These are phyloP conservation scores for Poeciliopsis turneri DNA, from an alignment of 2,797 vertebrate genomes.

Conservation along the genomic window DNA sequence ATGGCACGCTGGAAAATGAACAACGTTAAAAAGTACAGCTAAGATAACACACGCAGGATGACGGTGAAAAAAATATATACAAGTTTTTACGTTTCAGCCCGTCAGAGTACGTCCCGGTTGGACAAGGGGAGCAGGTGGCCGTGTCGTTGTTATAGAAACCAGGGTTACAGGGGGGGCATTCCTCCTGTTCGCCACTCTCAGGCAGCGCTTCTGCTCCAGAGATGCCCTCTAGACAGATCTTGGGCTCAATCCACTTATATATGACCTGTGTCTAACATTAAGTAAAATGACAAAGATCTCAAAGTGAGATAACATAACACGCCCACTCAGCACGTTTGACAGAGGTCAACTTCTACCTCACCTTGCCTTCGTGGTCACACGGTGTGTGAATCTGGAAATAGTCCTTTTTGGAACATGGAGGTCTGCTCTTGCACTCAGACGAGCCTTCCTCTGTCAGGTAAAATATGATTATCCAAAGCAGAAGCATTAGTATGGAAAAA, in stretches of 20 bases:
- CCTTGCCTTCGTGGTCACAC: slow-evolving; percentile 92
- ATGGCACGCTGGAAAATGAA: slow-evolving; percentile 82
- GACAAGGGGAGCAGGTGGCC: slow-evolving; percentile 90
- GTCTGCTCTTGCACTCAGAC: slow-evolving; percentile 81
- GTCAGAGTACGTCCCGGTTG: slow-evolving; percentile 88
- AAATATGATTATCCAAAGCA: not conserved
- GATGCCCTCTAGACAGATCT: slow-evolving; percentile 91
- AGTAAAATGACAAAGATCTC: slow-evolving; percentile 7
- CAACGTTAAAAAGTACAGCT: slow-evolving; percentile 11
- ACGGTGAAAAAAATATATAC: not conserved
- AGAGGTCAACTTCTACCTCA: slow-evolving; percentile 60
- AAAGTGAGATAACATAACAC: slow-evolving; percentile 2
- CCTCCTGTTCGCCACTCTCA: slow-evolving; percentile 88
- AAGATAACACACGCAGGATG: not conserved
- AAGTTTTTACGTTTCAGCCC: slow-evolving; percentile 82
- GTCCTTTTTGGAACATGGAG: slow-evolving; percentile 90
- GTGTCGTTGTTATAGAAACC: slow-evolving; percentile 95
- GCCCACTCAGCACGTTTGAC: not conserved
- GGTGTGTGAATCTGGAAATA: slow-evolving; percentile 94
- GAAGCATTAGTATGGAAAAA: not conserved
- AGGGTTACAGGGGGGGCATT: slow-evolving; percentile 96
- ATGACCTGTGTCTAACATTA: slow-evolving; percentile 88
- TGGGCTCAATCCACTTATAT: slow-evolving; percentile 96
- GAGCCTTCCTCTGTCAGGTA: slow-evolving; percentile 87
- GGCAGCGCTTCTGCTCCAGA: slow-evolving; percentile 84